Percentiles rank a stretch among this genome's conserved stretches.
These are phyloP conservation scores for Labrus mixtus DNA, from an alignment of 2,113 vertebrate species.

Conservation along the genomic window DNA sequence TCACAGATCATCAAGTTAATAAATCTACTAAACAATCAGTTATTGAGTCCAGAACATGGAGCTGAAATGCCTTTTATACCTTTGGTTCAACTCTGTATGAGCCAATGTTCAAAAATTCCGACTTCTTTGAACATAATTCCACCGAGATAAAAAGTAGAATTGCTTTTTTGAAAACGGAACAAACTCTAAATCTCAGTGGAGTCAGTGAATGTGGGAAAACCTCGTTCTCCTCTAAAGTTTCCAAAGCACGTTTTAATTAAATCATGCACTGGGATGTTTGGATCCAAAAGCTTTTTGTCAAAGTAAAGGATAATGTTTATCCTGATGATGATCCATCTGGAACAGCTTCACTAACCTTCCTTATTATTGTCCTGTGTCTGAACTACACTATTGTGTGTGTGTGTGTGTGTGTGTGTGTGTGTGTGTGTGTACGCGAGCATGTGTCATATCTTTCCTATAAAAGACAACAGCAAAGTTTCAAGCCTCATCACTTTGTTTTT, in stretches of 20 bases:
- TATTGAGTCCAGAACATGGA: background rate
- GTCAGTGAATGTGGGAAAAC: background rate
- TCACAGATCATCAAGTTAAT: slow-evolving; percentile 31
- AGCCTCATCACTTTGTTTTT: background rate
- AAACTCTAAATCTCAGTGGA: slow-evolving; percentile 38
- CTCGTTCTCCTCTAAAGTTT: background rate
- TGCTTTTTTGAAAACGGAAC: slow-evolving; percentile 29
- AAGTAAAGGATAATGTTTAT: slow-evolving; percentile 45
- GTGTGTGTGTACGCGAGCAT: slow-evolving; percentile 7
- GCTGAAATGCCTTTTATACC: background rate
- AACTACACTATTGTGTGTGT: slow-evolving; percentile 24
- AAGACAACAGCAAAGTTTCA: background rate
- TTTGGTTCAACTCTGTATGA: background rate
- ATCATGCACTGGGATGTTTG: slow-evolving; percentile 10
- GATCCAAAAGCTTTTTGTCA: slow-evolving; percentile 33
- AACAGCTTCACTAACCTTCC: slow-evolving; percentile 14
- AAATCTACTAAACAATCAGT: slow-evolving; percentile 13
- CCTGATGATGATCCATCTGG: slow-evolving; percentile 48
- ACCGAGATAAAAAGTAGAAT: slow-evolving; percentile 29
- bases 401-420: background rate
- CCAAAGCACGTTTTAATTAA: slow-evolving; percentile 28
- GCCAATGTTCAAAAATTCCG: slow-evolving; percentile 5
- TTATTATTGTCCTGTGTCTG: slow-evolving; percentile 23
- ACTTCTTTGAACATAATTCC: slow-evolving; percentile 8
- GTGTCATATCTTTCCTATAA: slow-evolving; percentile 10